Conservation (phyloP, 2,888 invertebrate species). For the Agrenia bidenticulata region DNA sequence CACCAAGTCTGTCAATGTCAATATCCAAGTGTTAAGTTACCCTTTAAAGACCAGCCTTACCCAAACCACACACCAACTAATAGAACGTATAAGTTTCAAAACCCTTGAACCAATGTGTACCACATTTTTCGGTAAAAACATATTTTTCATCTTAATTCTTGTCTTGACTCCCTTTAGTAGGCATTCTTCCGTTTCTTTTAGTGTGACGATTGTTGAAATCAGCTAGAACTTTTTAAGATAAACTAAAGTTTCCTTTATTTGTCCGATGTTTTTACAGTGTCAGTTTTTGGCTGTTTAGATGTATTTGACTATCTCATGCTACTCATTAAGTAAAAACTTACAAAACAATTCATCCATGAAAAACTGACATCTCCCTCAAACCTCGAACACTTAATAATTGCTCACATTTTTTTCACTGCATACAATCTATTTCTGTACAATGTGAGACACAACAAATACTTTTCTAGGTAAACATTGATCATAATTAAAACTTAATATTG, state of each 20-base stretch:
- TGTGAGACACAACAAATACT: no score
- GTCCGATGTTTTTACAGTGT: background rate
- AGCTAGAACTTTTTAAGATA: background rate
- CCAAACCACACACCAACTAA: constrained; percentile 13
- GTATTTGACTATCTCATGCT: no score
- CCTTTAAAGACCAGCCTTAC: constrained; percentile 9
- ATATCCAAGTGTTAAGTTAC: constrained; percentile 18
- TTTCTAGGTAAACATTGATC: no score
- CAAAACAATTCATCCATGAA: no score
- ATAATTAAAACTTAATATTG: no score
- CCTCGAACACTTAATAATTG: no score
- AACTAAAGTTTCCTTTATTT: background rate
- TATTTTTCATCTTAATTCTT: constrained; percentile 3
- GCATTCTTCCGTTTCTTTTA: background rate
- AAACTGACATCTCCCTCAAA: no score
- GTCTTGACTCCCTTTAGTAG: background rate
- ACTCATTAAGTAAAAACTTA: no score
- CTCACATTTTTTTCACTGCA: no score
- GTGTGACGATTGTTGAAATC: constrained; percentile 4
- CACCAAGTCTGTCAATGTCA: constrained; percentile 22
- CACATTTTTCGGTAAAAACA: background rate
- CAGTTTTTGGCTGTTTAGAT: no score
- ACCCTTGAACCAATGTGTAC: background rate
- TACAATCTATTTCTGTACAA: no score
- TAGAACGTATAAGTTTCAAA: background rate